These are phyloP conservation scores for Hybognathus amarus DNA, from an alignment of 2,797 vertebrate species.

Conservation along the genomic window DNA sequence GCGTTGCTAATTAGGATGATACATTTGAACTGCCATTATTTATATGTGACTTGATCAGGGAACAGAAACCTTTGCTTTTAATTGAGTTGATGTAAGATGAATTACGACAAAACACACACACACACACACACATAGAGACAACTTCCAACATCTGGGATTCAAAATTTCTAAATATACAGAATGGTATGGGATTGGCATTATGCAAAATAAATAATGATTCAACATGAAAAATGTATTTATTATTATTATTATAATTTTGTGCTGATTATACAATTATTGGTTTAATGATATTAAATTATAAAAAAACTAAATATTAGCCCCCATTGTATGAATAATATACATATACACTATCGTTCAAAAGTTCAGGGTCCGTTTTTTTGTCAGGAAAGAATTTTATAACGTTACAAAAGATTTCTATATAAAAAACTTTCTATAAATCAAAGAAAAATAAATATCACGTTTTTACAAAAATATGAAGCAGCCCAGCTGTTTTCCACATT, in stretches of 20 bases:
- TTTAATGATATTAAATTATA: not conserved
- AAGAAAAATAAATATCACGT: not conserved
- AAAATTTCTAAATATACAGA: not conserved
- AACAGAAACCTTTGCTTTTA: not conserved
- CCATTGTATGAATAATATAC: not conserved
- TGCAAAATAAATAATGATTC: not conserved
- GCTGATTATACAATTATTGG: not conserved
- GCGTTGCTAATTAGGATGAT: not conserved
- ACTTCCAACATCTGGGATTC: not conserved
- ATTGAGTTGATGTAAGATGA: not conserved
- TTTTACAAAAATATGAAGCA: not conserved
- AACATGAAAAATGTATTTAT: not conserved
- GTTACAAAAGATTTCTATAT: not conserved
- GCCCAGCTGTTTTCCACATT: not conserved
- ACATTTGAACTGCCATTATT: not conserved
- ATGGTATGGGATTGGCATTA: not conserved
- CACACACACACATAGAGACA: not conserved
- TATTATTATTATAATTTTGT: not conserved
- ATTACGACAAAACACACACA: not conserved
- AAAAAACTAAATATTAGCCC: not conserved
- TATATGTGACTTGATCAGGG: not conserved
- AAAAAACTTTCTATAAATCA: not conserved
- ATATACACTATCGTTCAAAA: not conserved
- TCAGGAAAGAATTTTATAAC: not conserved
- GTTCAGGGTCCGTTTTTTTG: not conserved